Conservation (phyloP, 2,888 invertebrate genomes). For the Acronicta psi region DNA sequence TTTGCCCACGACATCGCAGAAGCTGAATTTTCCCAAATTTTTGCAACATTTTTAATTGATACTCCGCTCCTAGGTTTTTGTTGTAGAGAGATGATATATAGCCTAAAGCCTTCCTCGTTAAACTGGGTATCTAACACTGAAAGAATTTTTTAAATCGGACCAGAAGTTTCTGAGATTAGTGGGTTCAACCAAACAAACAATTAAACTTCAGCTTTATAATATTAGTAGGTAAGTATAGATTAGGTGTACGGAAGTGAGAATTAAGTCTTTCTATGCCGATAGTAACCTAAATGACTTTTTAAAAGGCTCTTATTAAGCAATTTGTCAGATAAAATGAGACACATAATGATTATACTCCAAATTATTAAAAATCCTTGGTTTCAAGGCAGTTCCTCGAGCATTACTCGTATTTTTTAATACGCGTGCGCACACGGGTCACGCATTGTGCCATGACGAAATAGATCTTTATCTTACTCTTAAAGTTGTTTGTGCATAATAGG, state of each 20-base stretch:
- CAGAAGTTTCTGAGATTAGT: too few relatives aligned
- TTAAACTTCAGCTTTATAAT: too few relatives aligned
- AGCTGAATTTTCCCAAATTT: too few relatives aligned
- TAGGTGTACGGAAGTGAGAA: constrained; percentile 25
- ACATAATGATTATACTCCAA: constrained; percentile 6
- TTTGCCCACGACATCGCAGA: neutral
- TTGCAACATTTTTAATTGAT: too few relatives aligned
- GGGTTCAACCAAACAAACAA: too few relatives aligned
- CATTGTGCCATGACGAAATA: constrained; percentile 36
- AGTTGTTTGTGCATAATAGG: neutral
- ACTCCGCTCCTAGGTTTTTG: too few relatives aligned
- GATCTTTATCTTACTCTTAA: constrained; percentile 28
- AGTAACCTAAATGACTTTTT: constrained; percentile 1
- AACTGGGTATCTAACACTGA: too few relatives aligned
- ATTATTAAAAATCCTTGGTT: constrained; percentile 30
- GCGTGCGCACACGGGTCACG: constrained; percentile 26
- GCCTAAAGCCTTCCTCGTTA: too few relatives aligned
- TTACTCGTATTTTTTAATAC: constrained; percentile 18
- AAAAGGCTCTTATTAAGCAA: neutral
- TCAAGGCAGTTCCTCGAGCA: constrained; percentile 40
- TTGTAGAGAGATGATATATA: too few relatives aligned
- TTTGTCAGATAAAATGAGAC: constrained; percentile 12
- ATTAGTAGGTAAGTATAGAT: too few relatives aligned
- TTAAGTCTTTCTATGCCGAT: constrained; percentile 13
- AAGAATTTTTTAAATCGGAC: too few relatives aligned